Percentiles rank a stretch among this genome's conserved stretches.
Conservation (phyloP, 1,140 invertebrate species). For the Drosophila lowei region DNA sequence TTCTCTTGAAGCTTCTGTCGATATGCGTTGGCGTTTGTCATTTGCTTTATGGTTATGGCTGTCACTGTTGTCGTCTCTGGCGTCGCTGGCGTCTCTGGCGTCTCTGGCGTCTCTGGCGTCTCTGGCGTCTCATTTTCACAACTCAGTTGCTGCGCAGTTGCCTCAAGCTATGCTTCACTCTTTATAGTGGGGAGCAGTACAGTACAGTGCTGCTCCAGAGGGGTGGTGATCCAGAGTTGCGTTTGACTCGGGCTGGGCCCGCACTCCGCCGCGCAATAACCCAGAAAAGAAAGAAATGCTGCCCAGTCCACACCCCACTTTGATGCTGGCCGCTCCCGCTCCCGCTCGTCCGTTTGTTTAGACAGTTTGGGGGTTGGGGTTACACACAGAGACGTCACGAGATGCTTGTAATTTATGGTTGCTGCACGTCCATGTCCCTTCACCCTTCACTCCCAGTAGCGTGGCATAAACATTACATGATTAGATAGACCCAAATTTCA, state of each 20-base stretch:
- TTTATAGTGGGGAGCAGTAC: not conserved
- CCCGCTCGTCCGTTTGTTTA: slow-evolving; percentile 5
- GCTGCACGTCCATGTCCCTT: not conserved
- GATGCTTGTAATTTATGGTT: slow-evolving; percentile 47
- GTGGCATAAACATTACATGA: slow-evolving; percentile 54
- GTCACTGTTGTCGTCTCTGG: slow-evolving; percentile 9
- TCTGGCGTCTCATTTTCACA: too few species aligned
- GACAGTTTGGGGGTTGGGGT: slow-evolving; percentile 43
- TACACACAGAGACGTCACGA: slow-evolving; percentile 1
- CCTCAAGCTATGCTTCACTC: slow-evolving; percentile 46
- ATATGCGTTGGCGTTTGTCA: slow-evolving; percentile 52
- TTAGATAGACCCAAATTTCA: slow-evolving; percentile 52
- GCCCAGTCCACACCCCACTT: slow-evolving; percentile 31
- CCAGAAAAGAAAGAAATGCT: slow-evolving; percentile 34
- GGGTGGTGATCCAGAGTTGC: slow-evolving; percentile 6
- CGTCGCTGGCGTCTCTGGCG: not conserved
- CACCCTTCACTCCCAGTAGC: slow-evolving; percentile 4
- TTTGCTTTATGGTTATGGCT: slow-evolving; percentile 6
- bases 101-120: too few species aligned
- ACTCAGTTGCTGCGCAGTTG: slow-evolving; percentile 59
- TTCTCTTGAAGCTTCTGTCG: slow-evolving; percentile 19
- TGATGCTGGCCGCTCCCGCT: slow-evolving; percentile 49
- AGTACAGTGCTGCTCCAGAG: slow-evolving; percentile 2
- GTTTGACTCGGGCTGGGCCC: slow-evolving; percentile 7
- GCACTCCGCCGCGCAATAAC: slow-evolving; percentile 56